Conservation (phyloP, 2,113 vertebrate genomes). For the Sterrhoptilus dennistouni region DNA sequence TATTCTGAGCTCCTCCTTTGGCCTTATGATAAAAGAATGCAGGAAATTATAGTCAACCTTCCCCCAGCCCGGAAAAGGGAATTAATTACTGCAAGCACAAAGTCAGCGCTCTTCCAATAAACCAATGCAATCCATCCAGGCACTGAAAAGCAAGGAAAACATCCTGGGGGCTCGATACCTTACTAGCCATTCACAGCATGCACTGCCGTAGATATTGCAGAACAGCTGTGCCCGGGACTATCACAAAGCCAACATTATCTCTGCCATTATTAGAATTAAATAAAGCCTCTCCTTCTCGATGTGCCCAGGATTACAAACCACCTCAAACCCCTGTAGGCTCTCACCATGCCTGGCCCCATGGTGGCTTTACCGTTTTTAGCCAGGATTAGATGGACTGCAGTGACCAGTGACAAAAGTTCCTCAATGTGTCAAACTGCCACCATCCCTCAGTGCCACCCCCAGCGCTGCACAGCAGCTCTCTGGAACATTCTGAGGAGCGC, state of each 20-base stretch:
- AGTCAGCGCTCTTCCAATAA: slow-evolving; percentile 65
- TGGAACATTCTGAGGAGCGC: background rate
- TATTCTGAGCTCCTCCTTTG: slow-evolving; percentile 59
- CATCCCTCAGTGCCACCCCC: background rate
- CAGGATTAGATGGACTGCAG: background rate
- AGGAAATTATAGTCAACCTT: slow-evolving; percentile 61
- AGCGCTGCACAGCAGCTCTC: background rate
- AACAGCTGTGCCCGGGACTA: background rate
- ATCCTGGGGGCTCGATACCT: background rate
- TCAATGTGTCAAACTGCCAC: background rate
- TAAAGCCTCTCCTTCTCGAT: background rate
- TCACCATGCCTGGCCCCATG: background rate
- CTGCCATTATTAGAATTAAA: background rate
- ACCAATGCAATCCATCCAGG: slow-evolving; percentile 21
- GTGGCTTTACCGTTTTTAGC: background rate
- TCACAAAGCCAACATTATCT: background rate
- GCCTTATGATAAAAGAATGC: slow-evolving; percentile 60
- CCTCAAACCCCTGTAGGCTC: background rate
- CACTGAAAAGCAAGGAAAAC: slow-evolving; percentile 33
- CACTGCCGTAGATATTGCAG: background rate
- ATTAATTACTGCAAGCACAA: slow-evolving; percentile 64
- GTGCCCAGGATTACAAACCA: background rate
- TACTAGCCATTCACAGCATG: slow-evolving; percentile 7
- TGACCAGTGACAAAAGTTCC: background rate
- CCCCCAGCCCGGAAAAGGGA: slow-evolving; percentile 54